A percentile compares a stretch with the other conserved stretches of the same genome.
phyloP scores from a whole-genome alignment of 92 coral and sea anemone species.

The Scolanthus callimorphus region DNA sequence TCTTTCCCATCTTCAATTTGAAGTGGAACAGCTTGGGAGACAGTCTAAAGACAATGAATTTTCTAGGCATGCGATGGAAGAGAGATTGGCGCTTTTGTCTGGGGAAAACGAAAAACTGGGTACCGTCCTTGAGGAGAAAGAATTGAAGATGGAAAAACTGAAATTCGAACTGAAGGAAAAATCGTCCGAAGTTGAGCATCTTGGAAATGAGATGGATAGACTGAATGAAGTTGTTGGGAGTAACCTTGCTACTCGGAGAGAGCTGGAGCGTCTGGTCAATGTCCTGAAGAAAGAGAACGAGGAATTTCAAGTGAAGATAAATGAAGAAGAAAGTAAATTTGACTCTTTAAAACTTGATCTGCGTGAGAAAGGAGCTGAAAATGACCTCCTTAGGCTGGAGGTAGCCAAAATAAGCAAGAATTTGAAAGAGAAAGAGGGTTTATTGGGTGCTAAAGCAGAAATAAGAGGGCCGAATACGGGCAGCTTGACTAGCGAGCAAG shows the following conservation, averaged over 20 bases:
- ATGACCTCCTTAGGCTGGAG: constrained; percentile 80
- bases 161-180: constrained; percentile 54
- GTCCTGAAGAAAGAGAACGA: constrained; percentile 49
- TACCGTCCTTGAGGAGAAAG: constrained; percentile 46
- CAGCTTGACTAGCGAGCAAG: constrained; percentile 24
- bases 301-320: constrained; percentile 34
- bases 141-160: constrained; percentile 40
- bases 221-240: constrained; percentile 50
- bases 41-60: constrained; percentile 41
- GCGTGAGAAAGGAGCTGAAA: constrained; percentile 80
- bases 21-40: constrained; percentile 54
- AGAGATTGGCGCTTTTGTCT: constrained; percentile 32
- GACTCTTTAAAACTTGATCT: constrained; percentile 75
- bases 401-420: constrained; percentile 58
- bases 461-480: constrained; percentile 23
- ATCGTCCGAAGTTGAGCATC: constrained; percentile 52
- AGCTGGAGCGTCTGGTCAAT: constrained; percentile 57
- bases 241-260: constrained; percentile 42
- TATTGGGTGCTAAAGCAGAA: constrained; percentile 49
- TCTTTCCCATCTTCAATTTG: constrained; percentile 43
- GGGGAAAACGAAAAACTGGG: constrained; percentile 61
- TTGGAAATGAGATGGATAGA: constrained; percentile 62
- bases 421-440: constrained; percentile 74
- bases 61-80: constrained; percentile 47
- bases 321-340: constrained; percentile 48